Evolutionary conservation across 2,888 invertebrate genomes (phyloP).

Genomic region (Dioctria linearis): DNA sequence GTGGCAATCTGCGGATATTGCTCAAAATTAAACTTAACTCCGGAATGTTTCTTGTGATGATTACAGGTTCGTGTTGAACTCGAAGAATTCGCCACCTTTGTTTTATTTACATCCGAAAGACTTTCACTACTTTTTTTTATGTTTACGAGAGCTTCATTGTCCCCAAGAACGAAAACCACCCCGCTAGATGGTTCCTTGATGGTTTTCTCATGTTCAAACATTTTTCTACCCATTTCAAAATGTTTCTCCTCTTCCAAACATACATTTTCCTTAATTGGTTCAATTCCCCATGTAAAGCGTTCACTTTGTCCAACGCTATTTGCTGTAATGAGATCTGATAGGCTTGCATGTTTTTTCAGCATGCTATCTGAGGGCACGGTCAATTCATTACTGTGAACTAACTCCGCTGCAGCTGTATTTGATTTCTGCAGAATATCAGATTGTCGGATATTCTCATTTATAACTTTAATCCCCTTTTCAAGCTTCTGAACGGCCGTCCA

Average conservation of each 20-base stretch:
- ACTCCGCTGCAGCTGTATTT: conserved; percentile 56
- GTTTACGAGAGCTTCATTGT: conserved; percentile 79
- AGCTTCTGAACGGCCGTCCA: conserved; percentile 65
- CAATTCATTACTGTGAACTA: conserved; percentile 14
- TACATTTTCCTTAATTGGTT: conserved; percentile 68
- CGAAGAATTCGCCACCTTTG: conserved; percentile 39
- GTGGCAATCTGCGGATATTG: conserved; percentile 82
- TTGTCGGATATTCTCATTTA: conserved; percentile 59
- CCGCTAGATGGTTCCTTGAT: conserved; percentile 62
- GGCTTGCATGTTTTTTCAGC: conserved; percentile 64
- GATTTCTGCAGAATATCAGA: conserved; percentile 63
- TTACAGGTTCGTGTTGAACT: conserved; percentile 62
- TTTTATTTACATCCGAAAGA: conserved; percentile 59
- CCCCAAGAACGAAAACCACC: conserved; percentile 81
- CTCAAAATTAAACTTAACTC: conserved; percentile 82
- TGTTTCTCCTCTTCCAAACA: conserved; percentile 68
- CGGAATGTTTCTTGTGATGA: conserved; percentile 77
- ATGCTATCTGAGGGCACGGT: conserved; percentile 12
- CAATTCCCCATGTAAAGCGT: conserved; percentile 70
- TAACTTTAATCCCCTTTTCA: conserved; percentile 62
- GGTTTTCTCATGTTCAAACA: conserved; percentile 62
- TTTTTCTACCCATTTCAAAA: conserved; percentile 65
- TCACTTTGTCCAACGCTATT: conserved; percentile 69
- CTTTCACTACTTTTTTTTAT: conserved; percentile 73
- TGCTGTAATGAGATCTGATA: conserved; percentile 69